Conservation (phyloP, 2,888 invertebrate genomes). For the Tipula vernalis region DNA sequence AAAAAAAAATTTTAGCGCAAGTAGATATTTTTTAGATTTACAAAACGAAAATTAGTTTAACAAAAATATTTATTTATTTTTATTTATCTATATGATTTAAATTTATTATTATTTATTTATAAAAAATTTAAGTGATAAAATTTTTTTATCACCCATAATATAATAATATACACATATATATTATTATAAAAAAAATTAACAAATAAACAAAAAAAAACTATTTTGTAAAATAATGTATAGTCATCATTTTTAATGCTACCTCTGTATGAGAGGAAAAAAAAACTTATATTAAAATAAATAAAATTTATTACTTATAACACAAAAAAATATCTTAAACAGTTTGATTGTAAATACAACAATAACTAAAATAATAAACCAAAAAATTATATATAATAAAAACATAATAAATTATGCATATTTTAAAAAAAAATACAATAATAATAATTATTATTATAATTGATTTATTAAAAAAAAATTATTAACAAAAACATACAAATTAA, state of each 20-base stretch:
- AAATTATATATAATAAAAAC: background rate
- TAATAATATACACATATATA: background rate
- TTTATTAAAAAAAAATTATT: background rate
- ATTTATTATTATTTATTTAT: background rate
- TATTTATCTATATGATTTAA: background rate
- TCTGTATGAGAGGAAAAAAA: constrained; percentile 8
- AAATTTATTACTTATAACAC: background rate
- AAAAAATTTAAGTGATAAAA: background rate
- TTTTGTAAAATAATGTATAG: constrained; percentile 10
- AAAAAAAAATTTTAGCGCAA: background rate
- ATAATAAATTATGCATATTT: background rate
- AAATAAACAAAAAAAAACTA: background rate
- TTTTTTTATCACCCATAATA: background rate
- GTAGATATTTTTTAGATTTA: background rate
- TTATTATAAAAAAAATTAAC: background rate
- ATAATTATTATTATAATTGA: background rate
- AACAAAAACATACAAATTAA: background rate
- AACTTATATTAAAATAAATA: constrained; percentile 7
- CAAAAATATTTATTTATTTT: background rate
- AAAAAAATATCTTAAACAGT: background rate
- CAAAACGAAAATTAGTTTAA: background rate
- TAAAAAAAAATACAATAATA: background rate
- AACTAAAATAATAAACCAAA: constrained; percentile 7
- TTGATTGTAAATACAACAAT: constrained; percentile 8
- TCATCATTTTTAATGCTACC: constrained; percentile 13